Base-by-base conservation (phyloP, 2,888 invertebrate species). In the Pardosa pseudoannulata region DNA sequence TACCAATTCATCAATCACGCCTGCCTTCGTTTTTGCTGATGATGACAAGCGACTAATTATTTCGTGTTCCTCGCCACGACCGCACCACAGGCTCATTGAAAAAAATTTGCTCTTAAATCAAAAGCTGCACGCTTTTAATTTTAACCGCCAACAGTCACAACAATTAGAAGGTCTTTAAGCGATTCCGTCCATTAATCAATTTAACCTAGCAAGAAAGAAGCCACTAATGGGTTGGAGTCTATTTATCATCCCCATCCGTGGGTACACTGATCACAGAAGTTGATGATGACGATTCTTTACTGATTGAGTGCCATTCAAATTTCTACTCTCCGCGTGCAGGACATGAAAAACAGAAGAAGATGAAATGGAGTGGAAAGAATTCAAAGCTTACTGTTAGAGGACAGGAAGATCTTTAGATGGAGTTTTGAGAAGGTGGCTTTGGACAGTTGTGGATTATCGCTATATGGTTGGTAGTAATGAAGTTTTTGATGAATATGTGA, bases 21-120 rank as follows among this genome's bases (percentile, higher is more conserved):
- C 70, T 41, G 41, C 39, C 56, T 56, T 41, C 39, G 28, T 32
- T 70, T 70, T 72, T 28, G n/a, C 65, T 78, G 72, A 78, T 65
- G 83, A 72, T 85, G 83, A 85, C 83, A 85, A 73, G 73, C 23
- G 46, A 85, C 78, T 85, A 85, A 85, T 85, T 85, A 85, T 85
- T 85, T 85, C 83, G 70, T 78, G 83, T 85, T 72, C 62, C 32
- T 46, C 28, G 23, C 71, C 41, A 50, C 64, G 64, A 72, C 70
- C 39, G 19, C 74, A 41, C 81, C 73, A 56, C 32, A 13, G 27
- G 31, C 64, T 67, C 67, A 28, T 56, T 74, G 72, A 70, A 78
- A 67, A 32, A 67, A 31, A 67, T 32, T 27, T 19, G 39, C 70
- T 70, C 41, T 1, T n/a, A 41, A 70, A 70, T 70, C 70, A 70